Percentiles rank a stretch among this genome's conserved stretches.
Evolutionary conservation across 2,888 invertebrate genomes (phyloP).

Genomic region (Nephrotoma flavescens): DNA sequence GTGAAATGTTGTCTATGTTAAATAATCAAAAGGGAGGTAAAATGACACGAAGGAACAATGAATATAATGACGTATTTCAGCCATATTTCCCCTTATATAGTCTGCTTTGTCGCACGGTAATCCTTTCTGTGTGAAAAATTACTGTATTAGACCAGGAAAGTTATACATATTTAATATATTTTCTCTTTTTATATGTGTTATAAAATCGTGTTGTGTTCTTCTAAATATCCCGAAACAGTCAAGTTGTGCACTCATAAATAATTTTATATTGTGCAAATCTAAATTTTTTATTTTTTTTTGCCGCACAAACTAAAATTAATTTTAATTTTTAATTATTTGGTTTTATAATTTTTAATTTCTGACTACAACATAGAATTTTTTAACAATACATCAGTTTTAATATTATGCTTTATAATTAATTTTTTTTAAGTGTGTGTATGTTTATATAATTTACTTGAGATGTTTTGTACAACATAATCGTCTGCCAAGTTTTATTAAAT

Average conservation of each 20-base stretch:
- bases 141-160: not conserved
- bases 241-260: not conserved
- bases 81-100: not conserved
- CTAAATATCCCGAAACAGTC: not conserved
- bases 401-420: not conserved
- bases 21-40: not conserved
- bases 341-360: not conserved
- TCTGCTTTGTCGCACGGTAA: not conserved
- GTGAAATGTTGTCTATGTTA: not conserved
- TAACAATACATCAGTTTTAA: not conserved
- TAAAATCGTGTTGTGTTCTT: not conserved
- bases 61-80: not conserved
- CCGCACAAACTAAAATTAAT: not conserved
- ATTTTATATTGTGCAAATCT: not conserved
- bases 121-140: not conserved
- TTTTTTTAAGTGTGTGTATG: not conserved
- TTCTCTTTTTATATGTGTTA: not conserved
- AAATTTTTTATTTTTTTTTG: not conserved
- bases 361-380: not conserved
- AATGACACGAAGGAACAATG: not conserved
- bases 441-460: not conserved
- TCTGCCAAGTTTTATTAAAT: not conserved
- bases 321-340: not conserved
- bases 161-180: not conserved
- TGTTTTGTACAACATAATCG: not conserved